A percentile compares a stretch with the other conserved stretches of the same genome.
These are phyloP conservation scores for Dysidea cf. avara DNA, from an alignment of 37 sponge, comb jelly and placozoan species.

Conservation along the genomic window DNA sequence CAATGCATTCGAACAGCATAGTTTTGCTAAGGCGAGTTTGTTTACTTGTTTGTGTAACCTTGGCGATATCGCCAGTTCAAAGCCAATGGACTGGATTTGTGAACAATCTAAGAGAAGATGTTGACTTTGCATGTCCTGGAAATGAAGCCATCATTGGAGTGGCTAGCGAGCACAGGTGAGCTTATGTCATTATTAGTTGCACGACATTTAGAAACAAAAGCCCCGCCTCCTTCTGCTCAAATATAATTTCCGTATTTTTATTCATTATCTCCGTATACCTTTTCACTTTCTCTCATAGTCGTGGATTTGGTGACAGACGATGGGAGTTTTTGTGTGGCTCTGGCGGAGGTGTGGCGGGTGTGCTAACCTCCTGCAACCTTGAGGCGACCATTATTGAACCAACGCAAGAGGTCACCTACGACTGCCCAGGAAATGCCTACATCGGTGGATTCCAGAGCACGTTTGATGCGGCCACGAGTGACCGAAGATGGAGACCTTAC, in stretches of 20 bases:
- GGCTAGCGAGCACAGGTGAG: conserved; percentile 54
- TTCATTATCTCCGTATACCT: too few species aligned
- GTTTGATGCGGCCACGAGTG: conserved; percentile 20
- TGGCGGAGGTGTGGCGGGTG: conserved; percentile 51
- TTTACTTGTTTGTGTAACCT: conserved; percentile 11
- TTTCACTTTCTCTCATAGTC: background rate
- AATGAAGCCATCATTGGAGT: conserved; percentile 41
- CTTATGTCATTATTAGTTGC: background rate
- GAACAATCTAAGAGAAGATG: conserved; percentile 14
- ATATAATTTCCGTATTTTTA: too few species aligned
- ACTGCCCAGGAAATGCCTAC: conserved; percentile 65
- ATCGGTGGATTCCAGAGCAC: conserved; percentile 52
- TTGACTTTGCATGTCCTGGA: conserved; percentile 50
- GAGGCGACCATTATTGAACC: conserved; percentile 44
- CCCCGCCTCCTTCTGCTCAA: too few species aligned
- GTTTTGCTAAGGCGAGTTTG: background rate
- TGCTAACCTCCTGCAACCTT: conserved; percentile 46
- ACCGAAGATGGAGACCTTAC: conserved; percentile 67
- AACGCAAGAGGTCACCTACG: conserved; percentile 18
- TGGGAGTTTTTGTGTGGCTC: conserved; percentile 64
- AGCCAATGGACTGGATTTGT: conserved; percentile 50
- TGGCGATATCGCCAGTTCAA: background rate
- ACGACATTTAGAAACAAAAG: too few species aligned
- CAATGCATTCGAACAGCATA: too few species aligned
- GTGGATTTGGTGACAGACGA: conserved; percentile 23